Evolutionary conservation across 1,140 invertebrate genomes (phyloP).

Genomic region (Amphibalanus amphitrite): DNA sequence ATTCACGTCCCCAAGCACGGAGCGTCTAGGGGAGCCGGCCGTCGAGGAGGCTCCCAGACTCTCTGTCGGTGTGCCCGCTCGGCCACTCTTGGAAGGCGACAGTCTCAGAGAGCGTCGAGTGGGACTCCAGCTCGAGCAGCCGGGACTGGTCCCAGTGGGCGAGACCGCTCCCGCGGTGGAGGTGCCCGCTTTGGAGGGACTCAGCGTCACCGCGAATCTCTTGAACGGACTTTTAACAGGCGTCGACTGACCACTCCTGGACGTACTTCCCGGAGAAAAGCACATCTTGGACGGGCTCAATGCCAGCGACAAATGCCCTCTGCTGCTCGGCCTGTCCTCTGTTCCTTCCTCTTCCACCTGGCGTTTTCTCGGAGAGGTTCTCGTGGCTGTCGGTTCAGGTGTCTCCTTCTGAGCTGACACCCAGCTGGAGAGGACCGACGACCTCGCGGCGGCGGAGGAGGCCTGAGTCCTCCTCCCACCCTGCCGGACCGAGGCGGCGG

Average conservation of each 20-base stretch:
- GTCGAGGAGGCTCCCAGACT: background rate
- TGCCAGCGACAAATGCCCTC: background rate
- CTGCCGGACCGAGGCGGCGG: background rate
- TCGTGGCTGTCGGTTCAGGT: background rate
- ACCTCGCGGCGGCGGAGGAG: background rate
- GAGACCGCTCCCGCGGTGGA: no score
- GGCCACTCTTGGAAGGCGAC: no score
- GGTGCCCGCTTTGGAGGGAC: no score
- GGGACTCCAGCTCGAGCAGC: background rate
- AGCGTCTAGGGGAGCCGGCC: background rate
- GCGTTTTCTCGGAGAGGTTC: background rate
- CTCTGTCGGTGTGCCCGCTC: background rate
- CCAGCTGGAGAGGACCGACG: background rate
- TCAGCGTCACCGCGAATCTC: background rate
- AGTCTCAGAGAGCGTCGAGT: no score
- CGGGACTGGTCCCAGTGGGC: no score
- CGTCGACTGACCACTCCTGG: background rate
- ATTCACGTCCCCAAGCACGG: background rate
- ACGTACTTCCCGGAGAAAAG: background rate
- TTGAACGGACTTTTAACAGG: background rate
- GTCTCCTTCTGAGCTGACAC: no score
- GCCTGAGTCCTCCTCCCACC: no score
- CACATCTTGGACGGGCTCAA: background rate
- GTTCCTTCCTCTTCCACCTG: background rate
- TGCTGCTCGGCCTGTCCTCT: background rate